Evolutionary conservation across 2,797 vertebrate genomes (phyloP).

Genomic region (Glossophaga mutica): DNA sequence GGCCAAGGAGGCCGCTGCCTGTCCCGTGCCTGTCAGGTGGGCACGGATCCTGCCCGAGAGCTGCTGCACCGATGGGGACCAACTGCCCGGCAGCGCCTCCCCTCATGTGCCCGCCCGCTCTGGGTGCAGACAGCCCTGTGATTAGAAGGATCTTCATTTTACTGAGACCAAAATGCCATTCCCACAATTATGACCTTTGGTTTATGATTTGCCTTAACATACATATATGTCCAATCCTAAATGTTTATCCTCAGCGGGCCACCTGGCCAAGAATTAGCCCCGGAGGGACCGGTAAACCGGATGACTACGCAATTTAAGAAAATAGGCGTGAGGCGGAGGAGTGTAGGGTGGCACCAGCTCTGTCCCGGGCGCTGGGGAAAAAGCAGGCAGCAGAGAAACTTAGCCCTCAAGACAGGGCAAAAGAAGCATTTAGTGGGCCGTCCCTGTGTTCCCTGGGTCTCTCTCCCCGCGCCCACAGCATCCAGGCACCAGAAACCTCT

Average conservation of each 20-base stretch:
- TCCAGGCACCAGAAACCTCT: too few species aligned
- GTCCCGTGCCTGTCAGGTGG: accelerated
- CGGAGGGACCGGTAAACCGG: neutral
- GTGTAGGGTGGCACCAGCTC: too few species aligned
- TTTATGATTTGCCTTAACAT: neutral
- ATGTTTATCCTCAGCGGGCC: neutral
- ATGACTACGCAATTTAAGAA: neutral
- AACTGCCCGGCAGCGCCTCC: too few species aligned
- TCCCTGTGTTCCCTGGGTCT: too few species aligned
- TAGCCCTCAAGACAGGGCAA: too few species aligned
- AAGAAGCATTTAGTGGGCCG: too few species aligned
- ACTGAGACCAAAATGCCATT: neutral
- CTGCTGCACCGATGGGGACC: neutral
- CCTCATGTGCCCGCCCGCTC: neutral
- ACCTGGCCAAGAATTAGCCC: neutral
- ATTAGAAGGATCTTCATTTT: neutral
- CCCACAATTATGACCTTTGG: neutral
- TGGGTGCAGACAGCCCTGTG: neutral
- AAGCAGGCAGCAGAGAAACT: too few species aligned
- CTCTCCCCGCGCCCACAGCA: accelerated
- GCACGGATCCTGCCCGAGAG: accelerated
- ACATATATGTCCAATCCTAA: neutral
- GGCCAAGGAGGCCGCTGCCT: neutral
- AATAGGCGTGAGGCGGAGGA: too few species aligned
- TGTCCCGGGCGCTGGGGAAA: too few species aligned